Percentiles rank a stretch among this genome's conserved stretches.
Evolutionary conservation across 1,140 invertebrate species (phyloP).

Genomic region (Apis cerana): DNA sequence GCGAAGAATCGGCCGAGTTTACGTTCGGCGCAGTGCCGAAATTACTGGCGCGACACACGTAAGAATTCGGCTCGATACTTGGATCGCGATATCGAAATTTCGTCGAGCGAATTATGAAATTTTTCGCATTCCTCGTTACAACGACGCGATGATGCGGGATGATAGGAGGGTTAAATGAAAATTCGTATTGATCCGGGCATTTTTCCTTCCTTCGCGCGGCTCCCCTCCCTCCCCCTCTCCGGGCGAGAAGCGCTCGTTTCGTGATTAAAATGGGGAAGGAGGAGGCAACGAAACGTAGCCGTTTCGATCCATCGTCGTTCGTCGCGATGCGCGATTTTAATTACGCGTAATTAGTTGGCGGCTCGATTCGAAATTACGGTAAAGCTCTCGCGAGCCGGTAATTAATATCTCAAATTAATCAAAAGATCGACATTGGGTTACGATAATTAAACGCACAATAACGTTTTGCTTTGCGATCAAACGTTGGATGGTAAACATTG

Average conservation of each 20-base stretch:
- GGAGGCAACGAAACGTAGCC: not conserved
- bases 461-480: slow-evolving; percentile 8
- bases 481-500: not conserved
- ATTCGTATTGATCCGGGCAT: slow-evolving; percentile 24
- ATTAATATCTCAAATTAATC: slow-evolving; percentile 35
- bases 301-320: not conserved
- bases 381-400: slow-evolving; percentile 11
- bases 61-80: slow-evolving; percentile 41
- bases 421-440: not conserved
- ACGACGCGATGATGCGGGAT: too few relatives aligned
- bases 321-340: slow-evolving; percentile 22
- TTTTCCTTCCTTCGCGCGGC: not conserved
- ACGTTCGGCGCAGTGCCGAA: not conserved
- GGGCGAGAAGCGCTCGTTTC: not conserved
- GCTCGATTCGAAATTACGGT: slow-evolving; percentile 12
- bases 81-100: slow-evolving; percentile 30
- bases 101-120: slow-evolving; percentile 37
- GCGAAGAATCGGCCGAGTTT: slow-evolving; percentile 33
- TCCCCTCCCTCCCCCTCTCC: too few relatives aligned
- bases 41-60: not conserved
- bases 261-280: slow-evolving; percentile 6
- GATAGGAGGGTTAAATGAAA: slow-evolving; percentile 22
- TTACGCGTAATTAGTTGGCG: slow-evolving; percentile 27
- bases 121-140: slow-evolving; percentile 35
- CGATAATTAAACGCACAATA: slow-evolving; percentile 17